Evolutionary conservation across 2,113 vertebrate species (phyloP).

Genomic region (Saccopteryx bilineata): DNA sequence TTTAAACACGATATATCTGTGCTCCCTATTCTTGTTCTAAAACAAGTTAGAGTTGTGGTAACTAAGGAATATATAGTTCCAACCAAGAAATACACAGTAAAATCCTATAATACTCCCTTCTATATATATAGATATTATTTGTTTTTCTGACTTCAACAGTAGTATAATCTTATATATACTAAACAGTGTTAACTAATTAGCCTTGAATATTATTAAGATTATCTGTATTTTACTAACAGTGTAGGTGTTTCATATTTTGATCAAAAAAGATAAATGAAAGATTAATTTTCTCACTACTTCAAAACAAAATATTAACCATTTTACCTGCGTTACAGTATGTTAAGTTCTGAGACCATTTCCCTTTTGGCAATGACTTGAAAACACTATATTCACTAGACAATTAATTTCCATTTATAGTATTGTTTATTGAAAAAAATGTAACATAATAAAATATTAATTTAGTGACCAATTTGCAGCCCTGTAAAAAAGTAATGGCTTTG

Average conservation of each 20-base stretch:
- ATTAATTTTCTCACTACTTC: constrained; percentile 34
- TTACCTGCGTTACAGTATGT: neutral
- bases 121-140: neutral
- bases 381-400: neutral
- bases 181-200: neutral
- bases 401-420: neutral
- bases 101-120: neutral
- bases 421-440: neutral
- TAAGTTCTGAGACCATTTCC: neutral
- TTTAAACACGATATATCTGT: neutral
- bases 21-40: neutral
- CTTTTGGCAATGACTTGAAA: constrained; percentile 21
- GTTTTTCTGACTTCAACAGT: neutral
- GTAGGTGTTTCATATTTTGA: constrained; percentile 22
- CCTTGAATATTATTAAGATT: neutral
- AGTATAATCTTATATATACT: neutral
- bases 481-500: neutral
- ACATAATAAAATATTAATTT: neutral
- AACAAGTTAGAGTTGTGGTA: neutral
- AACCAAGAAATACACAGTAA: neutral
- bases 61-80: neutral
- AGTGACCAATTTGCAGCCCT: constrained; percentile 24
- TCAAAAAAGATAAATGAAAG: neutral
- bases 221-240: constrained; percentile 30
- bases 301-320: neutral